Evolutionary conservation across 2,888 invertebrate species (phyloP).

Genomic region (Tanypteryx hageni): DNA sequence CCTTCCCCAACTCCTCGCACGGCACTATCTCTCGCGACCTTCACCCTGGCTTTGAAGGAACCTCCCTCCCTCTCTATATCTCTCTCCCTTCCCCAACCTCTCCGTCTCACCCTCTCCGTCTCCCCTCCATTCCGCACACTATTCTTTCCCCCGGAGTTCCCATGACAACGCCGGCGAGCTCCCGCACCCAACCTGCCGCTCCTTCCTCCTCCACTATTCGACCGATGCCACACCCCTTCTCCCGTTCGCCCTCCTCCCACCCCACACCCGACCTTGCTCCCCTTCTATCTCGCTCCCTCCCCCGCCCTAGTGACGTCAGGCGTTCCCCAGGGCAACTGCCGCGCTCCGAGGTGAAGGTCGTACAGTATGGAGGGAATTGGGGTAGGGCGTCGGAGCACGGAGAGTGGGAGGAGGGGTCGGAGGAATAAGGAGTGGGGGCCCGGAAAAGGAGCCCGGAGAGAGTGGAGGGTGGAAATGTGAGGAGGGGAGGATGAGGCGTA

Average conservation of each 20-base stretch:
- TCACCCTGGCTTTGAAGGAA: constrained; percentile 62
- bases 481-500: background rate
- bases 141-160: constrained; percentile 49
- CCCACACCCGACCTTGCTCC: background rate
- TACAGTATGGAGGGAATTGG: constrained; percentile 18
- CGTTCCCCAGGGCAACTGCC: constrained; percentile 61
- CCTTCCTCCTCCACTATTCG: background rate
- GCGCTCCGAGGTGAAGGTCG: constrained; percentile 61
- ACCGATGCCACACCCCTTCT: constrained; percentile 25
- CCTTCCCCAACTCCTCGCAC: background rate
- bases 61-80: background rate
- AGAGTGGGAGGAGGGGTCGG: background rate
- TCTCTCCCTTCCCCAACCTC: background rate
- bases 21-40: constrained; percentile 50
- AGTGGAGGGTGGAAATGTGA: background rate
- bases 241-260: background rate
- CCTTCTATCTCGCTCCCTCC: background rate
- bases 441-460: background rate
- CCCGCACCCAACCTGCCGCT: constrained; percentile 37
- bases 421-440: background rate
- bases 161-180: constrained; percentile 58
- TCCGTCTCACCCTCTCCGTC: background rate
- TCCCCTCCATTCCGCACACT: background rate
- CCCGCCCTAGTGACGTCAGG: constrained; percentile 47
- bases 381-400: constrained; percentile 42